Percentiles rank a stretch among this genome's conserved stretches.
Evolutionary conservation across 2,888 invertebrate species (phyloP).

Genomic region (Eristalis arbustorum): DNA sequence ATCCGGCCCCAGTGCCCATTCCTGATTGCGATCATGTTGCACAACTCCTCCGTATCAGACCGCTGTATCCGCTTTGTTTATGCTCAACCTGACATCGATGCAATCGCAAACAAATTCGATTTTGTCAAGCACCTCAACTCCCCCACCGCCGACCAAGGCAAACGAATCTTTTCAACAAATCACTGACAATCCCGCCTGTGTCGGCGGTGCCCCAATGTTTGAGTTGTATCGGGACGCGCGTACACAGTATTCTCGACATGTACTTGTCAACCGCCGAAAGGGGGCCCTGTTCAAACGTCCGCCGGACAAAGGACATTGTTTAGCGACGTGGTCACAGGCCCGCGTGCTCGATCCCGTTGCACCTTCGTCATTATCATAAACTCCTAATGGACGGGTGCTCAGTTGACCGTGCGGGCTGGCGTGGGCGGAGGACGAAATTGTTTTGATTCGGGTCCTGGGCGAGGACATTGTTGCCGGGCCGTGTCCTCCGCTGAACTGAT

Average conservation of each 20-base stretch:
- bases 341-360: background rate
- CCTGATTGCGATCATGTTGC: background rate
- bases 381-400: background rate
- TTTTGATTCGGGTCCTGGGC: background rate
- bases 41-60: background rate
- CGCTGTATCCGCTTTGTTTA: background rate
- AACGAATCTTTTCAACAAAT: constrained; percentile 58
- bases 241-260: constrained; percentile 42
- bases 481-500: background rate
- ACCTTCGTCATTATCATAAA: background rate
- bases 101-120: background rate
- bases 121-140: background rate
- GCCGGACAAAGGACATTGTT: constrained; percentile 57
- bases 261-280: constrained; percentile 37
- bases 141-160: background rate
- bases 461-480: too few relatives aligned
- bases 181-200: constrained; percentile 54
- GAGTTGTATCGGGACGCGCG: constrained; percentile 27
- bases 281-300: background rate
- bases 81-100: background rate
- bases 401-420: background rate
- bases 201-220: constrained; percentile 9
- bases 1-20: background rate
- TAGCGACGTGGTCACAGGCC: constrained; percentile 28
- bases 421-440: background rate